Base-by-base conservation (phyloP, 1,140 invertebrate species). In the Drosophila bocki region DNA sequence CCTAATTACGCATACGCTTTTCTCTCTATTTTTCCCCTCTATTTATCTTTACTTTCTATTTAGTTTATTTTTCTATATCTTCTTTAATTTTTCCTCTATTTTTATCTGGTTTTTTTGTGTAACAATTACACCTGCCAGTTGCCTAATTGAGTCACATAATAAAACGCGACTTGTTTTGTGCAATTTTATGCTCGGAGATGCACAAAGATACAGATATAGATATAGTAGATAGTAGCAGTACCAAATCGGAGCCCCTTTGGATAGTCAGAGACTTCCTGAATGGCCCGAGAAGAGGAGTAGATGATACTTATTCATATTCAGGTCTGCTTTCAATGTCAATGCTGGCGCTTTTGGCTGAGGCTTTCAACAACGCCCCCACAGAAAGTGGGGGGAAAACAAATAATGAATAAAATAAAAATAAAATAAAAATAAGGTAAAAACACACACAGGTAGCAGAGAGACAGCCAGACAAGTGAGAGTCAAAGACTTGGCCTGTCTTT, bases 101-200 rank as follows among this genome's bases (percentile, higher is more conserved):
- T 51, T 7, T 13, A 37, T 47, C 7, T 53, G 11, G 8, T 32
- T 39, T 39, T 39, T 54, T 54, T 54, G 53, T 54, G 62, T 61
- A 44, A 72, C 72, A 71, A 71, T 72, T 72, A 72, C 54, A 51
- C 6, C 4, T 26, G 13, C 45, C 44, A 32, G 33, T 70, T 77
- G 70, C 63, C 76, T 80, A 83, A 83, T 80, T 83, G 80, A 80
- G 81, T 84, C 76, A 70, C 81, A 82, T 82, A 76, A 67, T 64
- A 76, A 72, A 65, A 53, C 51, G 54, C 67, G 58, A 48, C 42
- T 58, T 33, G 67, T 45, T 58, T 58, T 60, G 44, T 56, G 53
- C 60, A 86, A 80, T 86, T 82, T 80, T 63, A 80, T 65, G 80
- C 70, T 80, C 53, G 53, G 39, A 70, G 67, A 78, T 81, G 70